Conservation (phyloP, 2,113 vertebrate species). For the Oreochromis niloticus region DNA sequence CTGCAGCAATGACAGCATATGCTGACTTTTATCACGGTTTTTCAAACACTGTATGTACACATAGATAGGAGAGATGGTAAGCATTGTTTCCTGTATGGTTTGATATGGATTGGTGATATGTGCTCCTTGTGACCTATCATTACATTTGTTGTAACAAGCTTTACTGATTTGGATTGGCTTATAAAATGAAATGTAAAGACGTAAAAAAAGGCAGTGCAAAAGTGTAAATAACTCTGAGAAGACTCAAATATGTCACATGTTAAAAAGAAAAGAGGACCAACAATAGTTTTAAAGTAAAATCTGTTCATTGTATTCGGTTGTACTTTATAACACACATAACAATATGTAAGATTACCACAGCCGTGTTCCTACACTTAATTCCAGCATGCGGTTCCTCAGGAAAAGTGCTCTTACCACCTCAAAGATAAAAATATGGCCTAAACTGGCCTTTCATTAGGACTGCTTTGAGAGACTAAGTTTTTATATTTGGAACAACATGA, state of each 20-base stretch:
- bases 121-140: neutral
- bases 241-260: neutral
- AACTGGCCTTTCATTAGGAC: neutral
- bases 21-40: neutral
- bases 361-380: neutral
- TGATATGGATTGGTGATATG: neutral
- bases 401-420: neutral
- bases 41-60: neutral
- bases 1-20: neutral
- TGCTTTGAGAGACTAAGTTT: neutral
- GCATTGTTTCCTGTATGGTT: neutral
- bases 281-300: neutral
- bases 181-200: neutral
- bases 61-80: neutral
- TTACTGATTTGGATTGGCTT: neutral
- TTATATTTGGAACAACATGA: neutral
- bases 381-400: neutral
- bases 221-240: neutral
- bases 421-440: neutral
- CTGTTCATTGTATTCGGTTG: neutral
- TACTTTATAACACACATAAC: neutral
- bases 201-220: neutral
- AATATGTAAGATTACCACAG: neutral
- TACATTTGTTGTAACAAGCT: rapidly evolving
- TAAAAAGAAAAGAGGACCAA: neutral